phyloP scores from a whole-genome alignment of 2,888 invertebrate species.

The Caenorhabditis sp. region DNA sequence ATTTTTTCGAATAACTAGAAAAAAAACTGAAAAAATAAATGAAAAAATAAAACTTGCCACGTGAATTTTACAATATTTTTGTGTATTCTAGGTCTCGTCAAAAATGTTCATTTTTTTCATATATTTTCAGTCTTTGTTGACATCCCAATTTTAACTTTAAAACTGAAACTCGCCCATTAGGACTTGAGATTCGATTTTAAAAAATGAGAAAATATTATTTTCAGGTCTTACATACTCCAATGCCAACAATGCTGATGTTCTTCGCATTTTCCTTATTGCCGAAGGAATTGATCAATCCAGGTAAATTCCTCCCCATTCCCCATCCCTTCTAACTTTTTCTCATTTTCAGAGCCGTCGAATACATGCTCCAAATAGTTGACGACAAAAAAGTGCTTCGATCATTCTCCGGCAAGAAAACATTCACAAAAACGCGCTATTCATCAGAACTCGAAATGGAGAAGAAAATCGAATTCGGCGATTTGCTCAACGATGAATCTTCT shows the following conservation, averaged over 20 bases:
- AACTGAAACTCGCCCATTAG: too few relatives aligned
- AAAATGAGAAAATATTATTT: too few relatives aligned
- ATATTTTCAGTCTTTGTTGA: too few relatives aligned
- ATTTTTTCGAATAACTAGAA: too few relatives aligned
- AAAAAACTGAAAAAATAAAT: too few relatives aligned
- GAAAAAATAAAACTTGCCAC: too few relatives aligned
- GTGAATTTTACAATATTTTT: too few relatives aligned
- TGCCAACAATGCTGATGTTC: slow-evolving; percentile 37
- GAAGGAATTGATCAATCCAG: slow-evolving; percentile 64
- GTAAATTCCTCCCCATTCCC: slow-evolving; percentile 14
- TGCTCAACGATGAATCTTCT: slow-evolving; percentile 59
- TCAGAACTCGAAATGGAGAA: slow-evolving; percentile 73
- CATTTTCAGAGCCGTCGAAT: slow-evolving; percentile 60
- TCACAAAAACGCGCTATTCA: slow-evolving; percentile 73
- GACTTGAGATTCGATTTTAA: too few relatives aligned
- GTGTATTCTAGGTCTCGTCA: too few relatives aligned
- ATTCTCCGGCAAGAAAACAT: slow-evolving; percentile 72
- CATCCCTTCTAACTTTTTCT: not conserved
- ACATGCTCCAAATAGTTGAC: slow-evolving; percentile 70
- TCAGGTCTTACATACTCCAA: slow-evolving; percentile 14
- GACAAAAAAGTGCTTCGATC: slow-evolving; percentile 71
- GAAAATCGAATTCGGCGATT: slow-evolving; percentile 69
- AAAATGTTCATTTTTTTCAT: too few relatives aligned
- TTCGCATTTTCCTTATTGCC: slow-evolving; percentile 53
- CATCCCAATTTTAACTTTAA: too few relatives aligned